A percentile compares a stretch with the other conserved stretches of the same genome.
Evolutionary conservation across 2,113 vertebrate genomes (phyloP).

Genomic region (Clarias batrachus): DNA sequence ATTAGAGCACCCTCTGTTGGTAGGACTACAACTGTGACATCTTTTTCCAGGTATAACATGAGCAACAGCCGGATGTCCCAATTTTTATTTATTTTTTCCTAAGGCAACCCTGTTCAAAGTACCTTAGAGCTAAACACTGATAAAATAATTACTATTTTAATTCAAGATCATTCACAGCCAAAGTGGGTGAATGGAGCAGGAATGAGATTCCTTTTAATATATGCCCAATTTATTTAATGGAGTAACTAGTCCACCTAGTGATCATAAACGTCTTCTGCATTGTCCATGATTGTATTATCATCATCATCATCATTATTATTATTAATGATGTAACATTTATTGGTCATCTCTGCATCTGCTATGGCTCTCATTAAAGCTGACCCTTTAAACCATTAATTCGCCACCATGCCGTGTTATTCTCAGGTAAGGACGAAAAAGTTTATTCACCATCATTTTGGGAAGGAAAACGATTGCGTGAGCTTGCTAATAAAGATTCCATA

Average conservation of each 20-base stretch:
- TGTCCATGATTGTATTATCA: neutral
- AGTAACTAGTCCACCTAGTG: neutral
- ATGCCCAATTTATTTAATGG: neutral
- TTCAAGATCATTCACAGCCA: neutral
- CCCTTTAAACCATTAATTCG: no score
- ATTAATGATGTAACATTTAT: no score
- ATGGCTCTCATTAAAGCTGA: no score
- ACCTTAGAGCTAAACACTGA: neutral
- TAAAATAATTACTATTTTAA: neutral
- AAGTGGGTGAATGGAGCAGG: neutral
- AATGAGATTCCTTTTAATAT: neutral
- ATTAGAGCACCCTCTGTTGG: slow-evolving; percentile 47
- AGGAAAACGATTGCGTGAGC: neutral
- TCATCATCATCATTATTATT: no score
- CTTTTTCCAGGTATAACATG: slow-evolving; percentile 8
- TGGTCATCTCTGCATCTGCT: neutral
- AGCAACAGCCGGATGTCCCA: neutral
- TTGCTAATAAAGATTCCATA: neutral
- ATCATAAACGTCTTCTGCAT: neutral
- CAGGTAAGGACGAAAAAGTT: neutral
- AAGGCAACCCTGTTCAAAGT: neutral
- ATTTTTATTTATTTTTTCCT: no score
- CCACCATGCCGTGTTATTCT: neutral
- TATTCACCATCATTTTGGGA: neutral
- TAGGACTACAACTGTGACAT: neutral